Base-by-base conservation (phyloP, 2,888 invertebrate species). In the Apamea sordens region DNA sequence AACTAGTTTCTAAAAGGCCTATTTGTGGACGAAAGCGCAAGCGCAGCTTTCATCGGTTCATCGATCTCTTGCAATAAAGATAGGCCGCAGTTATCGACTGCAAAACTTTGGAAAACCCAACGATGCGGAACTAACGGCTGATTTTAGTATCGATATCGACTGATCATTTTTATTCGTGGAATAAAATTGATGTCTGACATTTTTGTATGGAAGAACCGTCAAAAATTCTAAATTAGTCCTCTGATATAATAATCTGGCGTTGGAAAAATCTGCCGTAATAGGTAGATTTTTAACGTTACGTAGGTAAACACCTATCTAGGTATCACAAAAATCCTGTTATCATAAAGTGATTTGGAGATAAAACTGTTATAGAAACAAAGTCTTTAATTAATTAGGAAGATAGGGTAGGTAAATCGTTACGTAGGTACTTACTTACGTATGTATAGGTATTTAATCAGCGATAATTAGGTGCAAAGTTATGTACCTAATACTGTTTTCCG, bases 301-400 rank as follows among this genome's bases (percentile, higher is more conserved):
- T 56, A 56, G 10, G 24, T 56, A n/a, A 5, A 59, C 56, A n/a
- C 24, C 4, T 82, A 74, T 1, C 7, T 56, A 65, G 4, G 6
- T 74, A 36, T 15, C 0, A n/a, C 32, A 80, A 11, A 63, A 77
- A 70, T 84, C 24, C 24, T 77, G 53, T 47, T 71, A 84, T 84
- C 71, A n/a, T 56, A 32, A 36, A 24, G 10, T 47, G 69, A 81
- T 81, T 79, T 79, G 3, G 2, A 59, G 69, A 80, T 84, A 78
- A 77, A 64, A 78, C 10, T 41, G 59, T 24, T 76, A 53, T 36
- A 59, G 36, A 75, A 82, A 53, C 59, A 18, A 77, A 56, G 10
- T 28, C 10, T 44, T 11, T 69, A 68, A 70, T 61, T 44, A 61
- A 50, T 1, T 50, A 68, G 11, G 1, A 41, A 59, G 77, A 79